Evolutionary conservation across 2,797 vertebrate genomes (phyloP).

Genomic region (Paratrypauchen microcephalus): DNA sequence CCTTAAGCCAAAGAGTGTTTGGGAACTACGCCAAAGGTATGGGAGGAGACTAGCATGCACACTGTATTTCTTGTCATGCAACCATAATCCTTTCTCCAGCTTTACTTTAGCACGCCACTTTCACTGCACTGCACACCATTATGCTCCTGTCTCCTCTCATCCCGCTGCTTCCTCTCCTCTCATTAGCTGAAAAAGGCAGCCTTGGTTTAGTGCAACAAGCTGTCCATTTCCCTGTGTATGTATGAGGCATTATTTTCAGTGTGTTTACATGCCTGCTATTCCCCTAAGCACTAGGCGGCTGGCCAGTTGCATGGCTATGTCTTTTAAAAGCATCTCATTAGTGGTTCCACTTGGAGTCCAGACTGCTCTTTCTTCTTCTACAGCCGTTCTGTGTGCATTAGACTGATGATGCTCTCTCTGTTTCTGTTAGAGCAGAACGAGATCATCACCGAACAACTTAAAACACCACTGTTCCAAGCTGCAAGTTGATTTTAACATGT

Average conservation of each 20-base stretch:
- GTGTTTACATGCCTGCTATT: conserved; percentile 25
- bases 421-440: conserved; percentile 66
- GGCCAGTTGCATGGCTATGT: conserved; percentile 44
- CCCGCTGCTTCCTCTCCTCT: conserved; percentile 38
- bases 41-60: not conserved
- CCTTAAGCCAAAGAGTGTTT: not conserved
- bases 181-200: conserved; percentile 51
- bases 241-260: conserved; percentile 8
- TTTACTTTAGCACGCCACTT: conserved; percentile 32
- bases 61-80: conserved; percentile 32
- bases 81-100: conserved; percentile 36
- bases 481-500: conserved; percentile 33
- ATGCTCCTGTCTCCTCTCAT: conserved; percentile 40
- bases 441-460: conserved; percentile 40
- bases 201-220: conserved; percentile 38
- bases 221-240: conserved; percentile 27
- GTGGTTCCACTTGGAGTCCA: conserved; percentile 57
- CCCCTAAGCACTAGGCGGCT: conserved; percentile 36
- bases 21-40: conserved; percentile 3
- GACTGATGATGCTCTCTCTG: conserved; percentile 52
- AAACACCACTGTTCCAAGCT: conserved; percentile 20
- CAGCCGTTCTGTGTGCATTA: conserved; percentile 51
- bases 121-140: conserved; percentile 38
- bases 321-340: conserved; percentile 74
- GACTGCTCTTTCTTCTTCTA: conserved; percentile 55